Evolutionary conservation across 1,140 invertebrate species (phyloP).

Genomic region (Paralvinella palmiformis): DNA sequence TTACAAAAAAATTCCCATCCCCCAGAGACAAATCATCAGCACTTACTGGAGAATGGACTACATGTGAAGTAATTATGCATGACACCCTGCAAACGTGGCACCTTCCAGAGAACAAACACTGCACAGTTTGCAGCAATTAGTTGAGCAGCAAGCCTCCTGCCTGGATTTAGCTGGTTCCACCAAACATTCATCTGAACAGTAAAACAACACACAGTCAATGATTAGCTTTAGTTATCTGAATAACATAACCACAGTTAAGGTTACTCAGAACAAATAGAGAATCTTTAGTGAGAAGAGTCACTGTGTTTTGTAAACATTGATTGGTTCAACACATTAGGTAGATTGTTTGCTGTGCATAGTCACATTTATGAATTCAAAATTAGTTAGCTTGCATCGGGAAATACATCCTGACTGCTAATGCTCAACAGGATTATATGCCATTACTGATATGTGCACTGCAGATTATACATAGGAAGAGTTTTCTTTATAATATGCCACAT

Average conservation of each 20-base stretch:
- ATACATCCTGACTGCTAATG: too few species aligned
- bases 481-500: too few species aligned
- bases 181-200: constrained; percentile 57
- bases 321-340: neutral
- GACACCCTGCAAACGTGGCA: constrained; percentile 62
- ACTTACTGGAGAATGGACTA: constrained; percentile 67
- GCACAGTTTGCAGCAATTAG: constrained; percentile 72
- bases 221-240: neutral
- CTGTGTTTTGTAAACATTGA: neutral
- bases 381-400: too few species aligned
- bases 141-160: constrained; percentile 71
- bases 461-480: too few species aligned
- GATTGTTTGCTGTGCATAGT: too few species aligned
- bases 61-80: constrained; percentile 85
- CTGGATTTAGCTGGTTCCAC: constrained; percentile 70
- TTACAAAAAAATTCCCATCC: too few species aligned
- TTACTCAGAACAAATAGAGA: neutral
- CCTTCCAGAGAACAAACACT: constrained; percentile 77
- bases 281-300: neutral
- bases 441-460: too few species aligned
- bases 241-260: neutral
- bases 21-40: neutral
- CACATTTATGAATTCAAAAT: too few species aligned
- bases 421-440: too few species aligned
- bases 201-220: constrained; percentile 5